These are phyloP conservation scores for Tinea semifulvella DNA, from an alignment of 2,888 invertebrate genomes.

Conservation along the genomic window DNA sequence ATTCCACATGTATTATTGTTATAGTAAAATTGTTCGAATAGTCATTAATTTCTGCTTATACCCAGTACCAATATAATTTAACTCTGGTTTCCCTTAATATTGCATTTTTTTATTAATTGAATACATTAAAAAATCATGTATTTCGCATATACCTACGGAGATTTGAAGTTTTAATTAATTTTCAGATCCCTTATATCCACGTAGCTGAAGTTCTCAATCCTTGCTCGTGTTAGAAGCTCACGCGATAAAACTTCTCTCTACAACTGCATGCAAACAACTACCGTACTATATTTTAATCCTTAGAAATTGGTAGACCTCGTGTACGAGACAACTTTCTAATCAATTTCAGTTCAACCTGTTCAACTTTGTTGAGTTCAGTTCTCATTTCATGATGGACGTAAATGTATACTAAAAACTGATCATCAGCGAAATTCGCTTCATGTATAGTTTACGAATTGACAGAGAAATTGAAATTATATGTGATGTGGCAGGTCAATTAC, in stretches of 20 bases:
- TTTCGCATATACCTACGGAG: not conserved
- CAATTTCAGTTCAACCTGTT: conserved; percentile 6
- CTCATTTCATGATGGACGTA: not conserved
- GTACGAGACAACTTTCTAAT: conserved; percentile 9
- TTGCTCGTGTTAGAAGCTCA: not conserved
- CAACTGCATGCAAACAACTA: conserved; percentile 8
- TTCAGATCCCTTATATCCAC: conserved; percentile 3
- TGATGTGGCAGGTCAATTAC: too few species aligned
- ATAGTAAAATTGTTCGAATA: too few species aligned
- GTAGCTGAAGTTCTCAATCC: not conserved
- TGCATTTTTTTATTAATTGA: too few species aligned
- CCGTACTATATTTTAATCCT: conserved; percentile 6
- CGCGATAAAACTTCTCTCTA: conserved; percentile 1
- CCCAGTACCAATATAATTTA: too few species aligned
- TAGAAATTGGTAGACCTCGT: conserved; percentile 6
- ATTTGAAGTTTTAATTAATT: conserved; percentile 7
- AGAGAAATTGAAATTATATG: too few species aligned
- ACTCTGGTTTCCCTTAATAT: too few species aligned
- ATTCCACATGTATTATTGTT: too few species aligned
- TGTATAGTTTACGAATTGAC: too few species aligned
- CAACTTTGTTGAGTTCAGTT: not conserved
- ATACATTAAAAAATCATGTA: too few species aligned
- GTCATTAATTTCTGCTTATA: too few species aligned
- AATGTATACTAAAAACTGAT: too few species aligned
- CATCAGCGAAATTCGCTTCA: too few species aligned